Conservation (phyloP, 2,113 vertebrate genomes). For the western clawed frog (Xenopus tropicalis) region UCB_Xtro_10.0 CM004450.2:66861001-66861500, state of each 20-base stretch:
- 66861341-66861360: slow-evolving; percentile 35
- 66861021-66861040: no score
- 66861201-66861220: slow-evolving; percentile 9
- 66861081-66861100: no score
- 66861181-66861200: background rate
- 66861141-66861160: no score
- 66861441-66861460: slow-evolving; percentile 25
- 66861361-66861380: slow-evolving; percentile 37
- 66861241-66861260: slow-evolving; percentile 10
- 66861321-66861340: slow-evolving; percentile 29
- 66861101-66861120: no score
- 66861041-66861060: no score
- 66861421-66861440: slow-evolving; percentile 34
- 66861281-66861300: slow-evolving; percentile 27
- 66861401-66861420: slow-evolving; percentile 21
- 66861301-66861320: slow-evolving; percentile 20
- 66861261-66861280: slow-evolving; percentile 22
- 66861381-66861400: slow-evolving; percentile 27
- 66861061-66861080: no score
- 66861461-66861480: slow-evolving; percentile 26
- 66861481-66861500: slow-evolving; percentile 30
- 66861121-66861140: no score
- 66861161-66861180: no score
- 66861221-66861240: slow-evolving; percentile 25
- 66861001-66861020: no score